Conservation (phyloP, 2,113 vertebrate species). For the Dasyurus viverrinus region DNA sequence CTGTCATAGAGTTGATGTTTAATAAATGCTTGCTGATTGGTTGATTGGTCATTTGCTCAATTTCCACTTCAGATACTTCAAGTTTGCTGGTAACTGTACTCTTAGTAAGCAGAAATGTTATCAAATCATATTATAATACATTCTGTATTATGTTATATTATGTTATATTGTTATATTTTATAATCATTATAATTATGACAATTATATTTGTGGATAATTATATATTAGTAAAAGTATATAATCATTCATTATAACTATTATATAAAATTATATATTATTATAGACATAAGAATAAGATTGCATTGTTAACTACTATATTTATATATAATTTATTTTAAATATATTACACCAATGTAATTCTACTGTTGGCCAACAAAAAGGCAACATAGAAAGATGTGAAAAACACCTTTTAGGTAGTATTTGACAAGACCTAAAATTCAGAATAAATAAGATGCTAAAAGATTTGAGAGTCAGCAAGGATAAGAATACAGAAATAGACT, state of each 20-base stretch:
- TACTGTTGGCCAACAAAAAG: neutral
- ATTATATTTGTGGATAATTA: too few species aligned
- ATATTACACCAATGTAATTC: neutral
- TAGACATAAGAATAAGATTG: neutral
- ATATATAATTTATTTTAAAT: neutral
- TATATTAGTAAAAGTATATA: too few species aligned
- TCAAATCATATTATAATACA: too few species aligned
- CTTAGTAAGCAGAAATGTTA: neutral
- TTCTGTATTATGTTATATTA: too few species aligned
- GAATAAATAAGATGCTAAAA: neutral
- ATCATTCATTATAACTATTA: neutral
- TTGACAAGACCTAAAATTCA: neutral
- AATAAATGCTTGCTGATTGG: neutral
- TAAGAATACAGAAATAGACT: neutral
- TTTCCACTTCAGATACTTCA: neutral
- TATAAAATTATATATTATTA: neutral
- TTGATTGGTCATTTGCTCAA: neutral
- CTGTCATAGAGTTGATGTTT: neutral
- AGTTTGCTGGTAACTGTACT: neutral
- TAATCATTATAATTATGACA: too few species aligned
- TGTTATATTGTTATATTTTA: too few species aligned
- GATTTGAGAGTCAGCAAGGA: neutral
- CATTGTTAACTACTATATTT: neutral
- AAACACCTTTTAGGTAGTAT: neutral
- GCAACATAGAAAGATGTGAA: neutral